A percentile compares a stretch with the other conserved stretches of the same genome.
Conservation (phyloP, 2,888 invertebrate species). For the Dicyrtomina minuta region DNA sequence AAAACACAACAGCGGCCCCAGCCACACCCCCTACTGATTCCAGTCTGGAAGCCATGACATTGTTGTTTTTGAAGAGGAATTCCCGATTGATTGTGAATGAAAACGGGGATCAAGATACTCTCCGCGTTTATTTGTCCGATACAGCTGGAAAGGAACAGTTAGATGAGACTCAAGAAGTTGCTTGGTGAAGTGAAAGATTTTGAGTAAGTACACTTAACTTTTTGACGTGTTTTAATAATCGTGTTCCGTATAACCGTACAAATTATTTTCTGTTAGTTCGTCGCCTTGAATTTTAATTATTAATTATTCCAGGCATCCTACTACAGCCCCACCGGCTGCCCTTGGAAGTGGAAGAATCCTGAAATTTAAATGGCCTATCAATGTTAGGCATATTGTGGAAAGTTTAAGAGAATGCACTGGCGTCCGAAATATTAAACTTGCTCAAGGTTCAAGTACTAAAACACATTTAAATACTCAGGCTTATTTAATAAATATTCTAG, state of each 20-base stretch:
- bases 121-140: too few species aligned
- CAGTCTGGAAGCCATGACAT: constrained; percentile 32
- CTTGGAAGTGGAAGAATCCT: constrained; percentile 66
- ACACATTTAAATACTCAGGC: too few species aligned
- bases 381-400: constrained; percentile 66
- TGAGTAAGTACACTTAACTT: constrained; percentile 27
- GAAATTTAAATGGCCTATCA: constrained; percentile 59
- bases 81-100: constrained; percentile 9
- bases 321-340: constrained; percentile 24
- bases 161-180: constrained; percentile 15
- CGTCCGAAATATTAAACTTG: constrained; percentile 72
- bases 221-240: neutral
- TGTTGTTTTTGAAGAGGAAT: constrained; percentile 21
- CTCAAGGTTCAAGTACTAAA: constrained; percentile 65
- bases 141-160: neutral
- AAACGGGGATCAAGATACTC: constrained; percentile 2
- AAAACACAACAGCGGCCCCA: too few species aligned
- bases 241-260: neutral
- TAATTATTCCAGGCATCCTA: constrained; percentile 13
- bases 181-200: constrained; percentile 32
- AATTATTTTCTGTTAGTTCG: neutral
- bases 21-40: constrained; percentile 3
- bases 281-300: neutral
- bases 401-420: constrained; percentile 68
- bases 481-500: too few species aligned